A percentile compares a stretch with the other conserved stretches of the same genome.
Evolutionary conservation across 2,888 invertebrate genomes (phyloP).

Genomic region (Nesidiocoris tenuis): DNA sequence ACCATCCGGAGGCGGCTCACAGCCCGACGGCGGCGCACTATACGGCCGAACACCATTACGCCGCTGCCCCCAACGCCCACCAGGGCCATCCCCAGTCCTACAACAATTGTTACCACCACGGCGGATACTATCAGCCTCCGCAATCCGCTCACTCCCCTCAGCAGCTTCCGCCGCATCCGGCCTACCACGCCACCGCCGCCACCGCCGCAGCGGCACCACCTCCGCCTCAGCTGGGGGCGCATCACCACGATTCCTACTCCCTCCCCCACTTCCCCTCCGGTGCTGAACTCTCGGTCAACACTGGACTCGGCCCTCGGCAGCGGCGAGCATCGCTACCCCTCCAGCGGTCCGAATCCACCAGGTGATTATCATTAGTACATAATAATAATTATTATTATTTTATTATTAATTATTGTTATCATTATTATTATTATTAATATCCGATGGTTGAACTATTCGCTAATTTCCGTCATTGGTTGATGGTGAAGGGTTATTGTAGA

Average conservation of each 20-base stretch:
- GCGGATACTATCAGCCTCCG: constrained; percentile 36
- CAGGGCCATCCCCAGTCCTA: background rate
- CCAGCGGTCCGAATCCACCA: constrained; percentile 77
- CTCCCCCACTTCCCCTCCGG: constrained; percentile 67
- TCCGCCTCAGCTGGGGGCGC: background rate
- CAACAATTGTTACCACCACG: background rate
- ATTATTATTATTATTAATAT: too few relatives aligned
- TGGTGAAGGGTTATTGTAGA: too few relatives aligned
- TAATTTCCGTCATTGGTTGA: too few relatives aligned
- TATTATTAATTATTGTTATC: too few relatives aligned
- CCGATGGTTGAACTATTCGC: too few relatives aligned
- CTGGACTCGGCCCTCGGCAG: constrained; percentile 65
- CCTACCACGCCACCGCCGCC: constrained; percentile 54
- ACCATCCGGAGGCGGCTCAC: constrained; percentile 27
- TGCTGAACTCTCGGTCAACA: constrained; percentile 65
- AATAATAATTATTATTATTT: too few relatives aligned
- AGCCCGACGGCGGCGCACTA: constrained; percentile 49
- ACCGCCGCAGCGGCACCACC: constrained; percentile 49
- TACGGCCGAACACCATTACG: constrained; percentile 55
- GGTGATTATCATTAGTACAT: too few relatives aligned
- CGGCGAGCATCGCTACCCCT: constrained; percentile 74
- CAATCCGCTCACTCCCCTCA: constrained; percentile 51
- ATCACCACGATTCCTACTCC: constrained; percentile 68
- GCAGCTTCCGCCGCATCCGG: constrained; percentile 57
- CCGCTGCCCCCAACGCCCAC: constrained; percentile 37